A percentile compares a stretch with the other conserved stretches of the same genome.
These are phyloP conservation scores for Calcarius lapponicus DNA, from an alignment of 2,797 vertebrate genomes.

Conservation along the genomic window DNA sequence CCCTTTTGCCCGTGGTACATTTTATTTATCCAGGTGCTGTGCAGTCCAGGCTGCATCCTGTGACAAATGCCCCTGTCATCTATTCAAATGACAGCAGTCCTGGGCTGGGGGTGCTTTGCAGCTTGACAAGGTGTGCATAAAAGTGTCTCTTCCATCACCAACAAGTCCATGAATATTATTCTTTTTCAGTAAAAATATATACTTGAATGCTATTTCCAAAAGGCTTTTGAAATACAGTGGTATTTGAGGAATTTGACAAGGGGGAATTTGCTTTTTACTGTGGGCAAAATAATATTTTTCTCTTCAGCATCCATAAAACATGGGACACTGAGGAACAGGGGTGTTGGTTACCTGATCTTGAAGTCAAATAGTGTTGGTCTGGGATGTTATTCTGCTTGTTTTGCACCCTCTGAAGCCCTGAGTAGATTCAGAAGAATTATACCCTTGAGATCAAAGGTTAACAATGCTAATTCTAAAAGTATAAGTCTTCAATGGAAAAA, in stretches of 20 bases:
- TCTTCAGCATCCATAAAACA: not conserved
- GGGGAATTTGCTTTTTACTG: slow-evolving; percentile 1
- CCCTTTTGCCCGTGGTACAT: not conserved
- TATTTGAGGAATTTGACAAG: not conserved
- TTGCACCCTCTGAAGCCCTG: not conserved
- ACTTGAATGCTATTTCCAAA: slow-evolving; percentile 1
- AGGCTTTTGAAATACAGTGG: not conserved
- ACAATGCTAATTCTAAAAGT: not conserved
- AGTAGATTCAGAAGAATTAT: not conserved
- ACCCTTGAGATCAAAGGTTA: not conserved
- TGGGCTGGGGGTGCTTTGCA: not conserved
- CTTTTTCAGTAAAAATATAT: not conserved
- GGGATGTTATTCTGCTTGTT: not conserved
- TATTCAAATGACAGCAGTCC: not conserved
- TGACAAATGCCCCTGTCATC: slow-evolving; percentile 57
- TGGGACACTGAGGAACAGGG: not conserved
- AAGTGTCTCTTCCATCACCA: slow-evolving; percentile 33
- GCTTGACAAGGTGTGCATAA: slow-evolving; percentile 28
- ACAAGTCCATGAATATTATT: not conserved
- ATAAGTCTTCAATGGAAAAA: not conserved
- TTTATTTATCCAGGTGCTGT: slow-evolving; percentile 19
- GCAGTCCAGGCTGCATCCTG: not conserved
- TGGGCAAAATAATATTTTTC: not conserved
- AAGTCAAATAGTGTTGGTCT: not conserved
- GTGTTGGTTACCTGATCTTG: not conserved